Evolutionary conservation across 2,797 vertebrate species (phyloP), one percentile per base, ranked within the genome.

Genomic region (Cetoscarus ocellatus): DNA sequence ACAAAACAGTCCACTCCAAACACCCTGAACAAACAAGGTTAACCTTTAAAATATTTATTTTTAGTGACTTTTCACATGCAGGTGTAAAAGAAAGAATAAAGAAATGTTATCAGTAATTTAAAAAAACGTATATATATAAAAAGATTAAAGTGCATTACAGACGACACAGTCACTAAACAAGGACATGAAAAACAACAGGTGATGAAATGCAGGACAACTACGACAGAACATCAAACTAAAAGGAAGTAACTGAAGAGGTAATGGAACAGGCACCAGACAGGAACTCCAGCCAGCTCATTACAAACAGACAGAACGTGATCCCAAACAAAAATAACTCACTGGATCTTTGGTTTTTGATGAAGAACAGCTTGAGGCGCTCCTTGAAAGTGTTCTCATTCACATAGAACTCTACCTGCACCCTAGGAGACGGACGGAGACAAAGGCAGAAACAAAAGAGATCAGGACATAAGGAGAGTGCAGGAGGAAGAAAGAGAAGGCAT

Each of bases 311-410:
- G 38, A 39, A 27, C 1, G 0, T 18, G 45, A 74, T 58, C 40
- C 62, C 39, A 69, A 73, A 74, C 53, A 69, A 47, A 34, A 5
- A 51, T 55, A 77, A 94, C 95, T 96, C 90, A 96, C 95, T 96
- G 80, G 95, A 96, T 94, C 95, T 94, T 94, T 96, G 95, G 94
- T 96, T 96, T 94, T 96, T 96, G 92, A 96, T 96, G 94, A 96
- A 96, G 93, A 96, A 96, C 80, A 96, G 91, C 92, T 96, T 96
- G 74, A 96, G 94, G 44, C 95, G 94, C 87, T 96, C 95, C 89
- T 96, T 96, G 90, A 96, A 96, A 18, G 95, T 96, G 90, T 96
- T 96, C 86, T 96, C 95, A 60, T 96, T 96, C 88, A 96, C 95
- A 73, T 96, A 96, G 90, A 96, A 96, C 89, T 96, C 95, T 52